Evolutionary conservation across 2,797 vertebrate species (phyloP), one percentile per base, ranked within the genome.

Genomic region (Sebastes alutus): DNA sequence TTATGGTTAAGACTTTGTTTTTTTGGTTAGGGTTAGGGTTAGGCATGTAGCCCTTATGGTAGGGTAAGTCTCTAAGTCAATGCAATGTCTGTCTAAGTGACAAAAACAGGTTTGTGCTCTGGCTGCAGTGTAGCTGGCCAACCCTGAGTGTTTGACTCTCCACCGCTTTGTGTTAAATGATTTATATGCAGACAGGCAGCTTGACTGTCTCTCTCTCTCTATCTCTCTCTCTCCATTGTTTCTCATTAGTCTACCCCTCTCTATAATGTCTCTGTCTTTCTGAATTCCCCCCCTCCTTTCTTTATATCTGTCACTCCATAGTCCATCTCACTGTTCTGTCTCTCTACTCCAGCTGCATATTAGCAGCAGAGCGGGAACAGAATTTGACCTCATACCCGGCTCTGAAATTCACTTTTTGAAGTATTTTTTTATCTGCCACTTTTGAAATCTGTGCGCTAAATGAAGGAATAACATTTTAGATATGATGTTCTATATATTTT

Each of bases 161-260:
- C 63, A 82, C 75, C 81, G 59, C 89, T 91, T 87, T 89, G 76
- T 75, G 72, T 83, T 85, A 77, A 90, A 90, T 92, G 90, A 92
- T 92, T 92, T 90, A 88, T 86, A 86, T 84, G 65, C 83, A 90
- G 85, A 89, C 74, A 59, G 83, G 77, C 85, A 87, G 81, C 72
- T 87, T 81, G 80, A 87, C 69, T 61, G n/a, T 56, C 71, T 81
- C 83, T 78, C 71, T 62, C 29, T 56, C 71, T 81, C 83, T 78
- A 62, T 62, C 25, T 56, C 71, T 35, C 33, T 35, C 33, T 35
- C 33, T 62, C 71, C 63, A 62, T 81, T 60, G 65, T 83, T 70
- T 84, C 84, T 81, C 73, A 84, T 90, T 78, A 83, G 76, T 80
- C 79, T 83, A 29, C 61, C 71, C 29, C 59, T 75, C 82, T 84